Base-by-base conservation (phyloP, 2,113 vertebrate species). In the Scalopus aquaticus region DNA sequence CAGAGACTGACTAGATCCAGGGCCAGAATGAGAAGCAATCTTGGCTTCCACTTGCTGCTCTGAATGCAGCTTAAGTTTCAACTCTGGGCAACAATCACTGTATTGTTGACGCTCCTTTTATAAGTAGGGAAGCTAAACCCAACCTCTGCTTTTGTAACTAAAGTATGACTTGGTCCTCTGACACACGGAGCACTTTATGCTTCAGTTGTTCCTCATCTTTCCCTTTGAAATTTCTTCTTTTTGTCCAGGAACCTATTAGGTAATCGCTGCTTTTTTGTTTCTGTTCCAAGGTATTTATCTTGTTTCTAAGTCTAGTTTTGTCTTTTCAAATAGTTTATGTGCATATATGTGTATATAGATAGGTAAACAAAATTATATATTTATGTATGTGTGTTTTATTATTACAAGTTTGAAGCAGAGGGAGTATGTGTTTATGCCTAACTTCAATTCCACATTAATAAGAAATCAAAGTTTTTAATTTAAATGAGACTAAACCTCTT, bases 401-500 rank as follows among this genome's bases (percentile, higher is more conserved):
- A 3, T 26, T 73, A 0, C 81, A 32, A 1, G 2, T 73, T 90
- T 80, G n/a, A 86, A 80, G 26, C n/a, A 54, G 42, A 74, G 39
- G 5, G 44, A 80, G 1, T 74, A 10, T 90, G 1, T 74, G 12
- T 93, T 87, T 88, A 56, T 78, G 76, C 32, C 28, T 70, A 67
- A 88, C 42, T 92, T 73, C 15, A 87, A 73, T 90, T 93, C 24
- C 20, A 20, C 67, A 39, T 93, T 96, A 92, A 94, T 92, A 70
- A 89, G 69, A 69, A 86, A 39, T 76, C 51, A 80, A 35, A 69
- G 28, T 78, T 20, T 93, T 94, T 92, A 83, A 94, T 95, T 96
- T 90, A 96, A 93, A 62, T 92, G 77, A 93, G 82, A 87, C 94
- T 93, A 95, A 70, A 28, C 51, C 58, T 94, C 44, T n/a, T 82